phyloP scores from a whole-genome alignment of 1,140 invertebrate species.

The Achatina immaculata region DNA sequence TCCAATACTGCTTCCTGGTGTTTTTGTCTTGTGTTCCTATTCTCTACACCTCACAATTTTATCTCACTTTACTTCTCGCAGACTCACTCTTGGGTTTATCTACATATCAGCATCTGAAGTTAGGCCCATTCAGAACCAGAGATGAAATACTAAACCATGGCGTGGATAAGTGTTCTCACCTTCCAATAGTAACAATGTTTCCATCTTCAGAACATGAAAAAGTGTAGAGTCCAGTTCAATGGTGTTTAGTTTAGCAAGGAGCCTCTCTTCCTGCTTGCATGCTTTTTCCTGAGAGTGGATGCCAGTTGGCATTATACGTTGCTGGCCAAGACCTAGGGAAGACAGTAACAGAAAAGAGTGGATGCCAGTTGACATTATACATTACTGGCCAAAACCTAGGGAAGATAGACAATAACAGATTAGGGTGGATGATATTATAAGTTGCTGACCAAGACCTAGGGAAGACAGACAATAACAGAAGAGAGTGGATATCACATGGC shows the following conservation, averaged over 20 bases:
- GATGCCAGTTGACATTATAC: constrained; percentile 78
- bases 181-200: constrained; percentile 71
- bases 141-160: too few species aligned
- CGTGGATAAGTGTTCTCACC: too few species aligned
- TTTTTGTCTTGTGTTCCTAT: too few species aligned
- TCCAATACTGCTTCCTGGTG: too few species aligned
- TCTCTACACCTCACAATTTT: too few species aligned
- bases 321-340: constrained; percentile 78
- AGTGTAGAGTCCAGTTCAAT: constrained; percentile 82
- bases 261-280: constrained; percentile 82
- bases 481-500: constrained; percentile 70
- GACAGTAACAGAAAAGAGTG: not conserved
- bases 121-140: too few species aligned
- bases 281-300: constrained; percentile 84
- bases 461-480: not conserved
- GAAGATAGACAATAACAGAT: not conserved
- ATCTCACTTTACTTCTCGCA: too few species aligned
- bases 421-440: constrained; percentile 77
- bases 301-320: constrained; percentile 83
- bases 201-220: constrained; percentile 72
- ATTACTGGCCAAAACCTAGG: constrained; percentile 80
- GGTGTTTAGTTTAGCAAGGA: constrained; percentile 82
- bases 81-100: too few species aligned
- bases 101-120: too few species aligned
- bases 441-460: constrained; percentile 80